Conservation (phyloP, 2,888 invertebrate genomes). For the Yponomeuta malinellus region DNA sequence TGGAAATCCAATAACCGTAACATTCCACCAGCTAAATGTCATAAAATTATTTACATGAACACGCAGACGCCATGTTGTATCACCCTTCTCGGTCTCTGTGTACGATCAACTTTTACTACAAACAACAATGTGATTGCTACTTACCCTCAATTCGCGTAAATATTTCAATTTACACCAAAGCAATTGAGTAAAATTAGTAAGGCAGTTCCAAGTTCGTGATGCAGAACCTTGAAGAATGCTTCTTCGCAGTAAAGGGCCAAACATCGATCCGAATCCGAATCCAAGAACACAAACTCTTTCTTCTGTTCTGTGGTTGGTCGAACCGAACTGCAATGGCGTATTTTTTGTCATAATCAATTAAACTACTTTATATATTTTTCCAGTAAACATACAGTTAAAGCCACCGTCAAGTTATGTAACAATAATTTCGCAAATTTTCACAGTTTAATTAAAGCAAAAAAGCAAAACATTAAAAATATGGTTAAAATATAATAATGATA, state of each 20-base stretch:
- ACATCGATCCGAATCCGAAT: conserved; percentile 83
- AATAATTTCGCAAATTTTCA: not conserved
- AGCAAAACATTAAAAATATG: not conserved
- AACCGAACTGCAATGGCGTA: conserved; percentile 44
- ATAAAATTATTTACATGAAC: conserved; percentile 56
- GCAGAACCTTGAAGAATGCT: conserved; percentile 81
- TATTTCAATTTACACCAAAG: conserved; percentile 79
- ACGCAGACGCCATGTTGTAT: conserved; percentile 71
- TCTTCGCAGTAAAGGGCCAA: conserved; percentile 79
- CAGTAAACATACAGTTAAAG: no score
- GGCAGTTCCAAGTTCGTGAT: conserved; percentile 81
- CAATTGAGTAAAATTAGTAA: conserved; percentile 76
- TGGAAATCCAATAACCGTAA: not conserved
- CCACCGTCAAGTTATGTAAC: no score
- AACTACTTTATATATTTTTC: not conserved
- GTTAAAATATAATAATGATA: not conserved
- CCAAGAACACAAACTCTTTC: conserved; percentile 43
- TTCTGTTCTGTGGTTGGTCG: conserved; percentile 37
- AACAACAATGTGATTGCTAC: conserved; percentile 31
- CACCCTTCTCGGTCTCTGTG: not conserved
- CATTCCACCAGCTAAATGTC: conserved; percentile 38
- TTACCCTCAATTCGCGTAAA: conserved; percentile 70
- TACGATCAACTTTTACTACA: not conserved
- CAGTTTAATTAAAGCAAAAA: not conserved
- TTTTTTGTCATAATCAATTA: conserved; percentile 10